Evolutionary conservation across 2,797 vertebrate species (phyloP), one percentile per base, ranked within the genome.

Genomic region (Dipus sagitta): DNA sequence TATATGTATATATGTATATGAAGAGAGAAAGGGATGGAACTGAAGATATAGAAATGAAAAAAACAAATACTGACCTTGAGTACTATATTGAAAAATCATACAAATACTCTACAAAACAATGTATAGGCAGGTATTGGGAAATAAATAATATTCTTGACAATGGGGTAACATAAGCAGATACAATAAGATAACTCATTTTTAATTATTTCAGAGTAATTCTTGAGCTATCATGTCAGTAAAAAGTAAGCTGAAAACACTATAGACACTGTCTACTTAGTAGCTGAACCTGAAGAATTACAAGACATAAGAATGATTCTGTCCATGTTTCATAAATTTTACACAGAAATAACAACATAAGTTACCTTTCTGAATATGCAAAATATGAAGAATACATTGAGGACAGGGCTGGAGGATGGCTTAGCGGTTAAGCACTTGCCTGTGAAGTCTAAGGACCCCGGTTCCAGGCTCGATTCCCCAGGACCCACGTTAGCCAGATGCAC

Each of bases 271-370:
- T 18, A 65, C 0, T 2, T 24, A 3, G 0, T 2, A 88, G 74
- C 9, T 88, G 10, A 85, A 84, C 70, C 58, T 52, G 6, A 90
- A 60, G 6, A 93, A 87, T 72, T 67, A 84, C 6, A 72, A 74
- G 21, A 4, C 6, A 60, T 82, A 85, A 38, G 21, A 75, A 88
- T 85, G 7, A 78, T 60, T 34, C 2, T 88, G 15, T 67, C 5
- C 11, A 9, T 58, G 23, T 83, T 90, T 54, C 60, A 47, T 28
- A 83, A 47, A 34, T 84, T 71, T 86, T 71, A 80, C 38, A 32
- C 2, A 54, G 72, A 47, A 76, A 65, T 24, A 1, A 26, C 77
- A 32, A 2, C 60, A 3, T 32, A 90, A 62, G 0, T 3, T 8
- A 21, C 9, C 34, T 68, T 2, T 11, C n/a, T 12, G 77, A 88